Evolutionary conservation across 2,888 invertebrate genomes (phyloP).

Genomic region (Catocala sponsa): DNA sequence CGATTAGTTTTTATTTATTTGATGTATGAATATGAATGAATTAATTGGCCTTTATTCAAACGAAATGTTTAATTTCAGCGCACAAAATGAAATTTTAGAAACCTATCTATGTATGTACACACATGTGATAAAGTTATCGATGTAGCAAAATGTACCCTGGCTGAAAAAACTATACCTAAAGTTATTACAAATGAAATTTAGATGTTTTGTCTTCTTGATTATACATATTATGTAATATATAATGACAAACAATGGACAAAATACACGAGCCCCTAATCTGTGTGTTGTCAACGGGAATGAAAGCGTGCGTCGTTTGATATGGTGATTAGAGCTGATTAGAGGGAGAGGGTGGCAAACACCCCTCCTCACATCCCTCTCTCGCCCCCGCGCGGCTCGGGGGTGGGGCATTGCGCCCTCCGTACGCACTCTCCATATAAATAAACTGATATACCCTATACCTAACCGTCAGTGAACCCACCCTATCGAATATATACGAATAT

Average conservation of each 20-base stretch:
- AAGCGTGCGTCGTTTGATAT: conserved; percentile 87
- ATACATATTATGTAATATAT: conserved; percentile 30
- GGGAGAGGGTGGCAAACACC: conserved; percentile 64
- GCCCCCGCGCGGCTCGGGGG: conserved; percentile 47
- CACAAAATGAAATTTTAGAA: too few species aligned
- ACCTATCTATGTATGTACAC: too few species aligned
- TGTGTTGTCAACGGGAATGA: conserved; percentile 85
- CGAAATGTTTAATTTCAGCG: too few species aligned
- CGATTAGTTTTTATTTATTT: too few species aligned
- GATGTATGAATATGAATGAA: too few species aligned
- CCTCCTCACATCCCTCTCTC: conserved; percentile 42
- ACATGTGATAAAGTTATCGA: too few species aligned
- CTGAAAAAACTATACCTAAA: neutral
- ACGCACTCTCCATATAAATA: conserved; percentile 86
- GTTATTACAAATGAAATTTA: conserved; percentile 20
- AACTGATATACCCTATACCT: conserved; percentile 80
- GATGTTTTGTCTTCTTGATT: conserved; percentile 17
- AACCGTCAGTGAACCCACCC: conserved; percentile 65
- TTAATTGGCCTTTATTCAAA: too few species aligned
- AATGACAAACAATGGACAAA: conserved; percentile 57
- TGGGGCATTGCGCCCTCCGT: conserved; percentile 69
- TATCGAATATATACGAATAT: conserved; percentile 56
- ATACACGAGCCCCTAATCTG: conserved; percentile 74
- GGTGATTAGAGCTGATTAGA: conserved; percentile 88
- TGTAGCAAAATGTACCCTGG: too few species aligned